phyloP scores from a whole-genome alignment of 1,140 invertebrate genomes.

The Nylanderia fulva region DNA sequence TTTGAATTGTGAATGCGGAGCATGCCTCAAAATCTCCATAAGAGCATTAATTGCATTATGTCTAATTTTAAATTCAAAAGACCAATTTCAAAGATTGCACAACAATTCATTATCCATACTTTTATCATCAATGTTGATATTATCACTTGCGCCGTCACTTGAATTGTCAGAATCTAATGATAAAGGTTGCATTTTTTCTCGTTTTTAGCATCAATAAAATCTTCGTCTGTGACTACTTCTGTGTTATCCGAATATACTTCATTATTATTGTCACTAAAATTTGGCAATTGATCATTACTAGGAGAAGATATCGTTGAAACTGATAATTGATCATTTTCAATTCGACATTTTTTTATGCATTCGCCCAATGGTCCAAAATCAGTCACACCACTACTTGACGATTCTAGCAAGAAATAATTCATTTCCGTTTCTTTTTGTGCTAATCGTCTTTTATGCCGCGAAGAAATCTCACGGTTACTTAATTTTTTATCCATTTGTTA shows the following conservation, averaged over 20 bases:
- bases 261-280: neutral
- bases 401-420: slow-evolving; percentile 5
- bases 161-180: neutral
- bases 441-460: slow-evolving; percentile 16
- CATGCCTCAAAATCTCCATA: neutral
- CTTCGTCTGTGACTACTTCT: neutral
- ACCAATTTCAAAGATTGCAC: slow-evolving; percentile 6
- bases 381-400: neutral
- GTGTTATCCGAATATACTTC: neutral
- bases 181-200: slow-evolving; percentile 8
- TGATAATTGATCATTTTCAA: slow-evolving; percentile 8
- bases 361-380: neutral
- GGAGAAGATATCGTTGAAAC: neutral
- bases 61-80: slow-evolving; percentile 16
- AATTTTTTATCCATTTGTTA: neutral
- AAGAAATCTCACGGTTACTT: slow-evolving; percentile 10
- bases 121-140: slow-evolving; percentile 8
- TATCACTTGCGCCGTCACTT: neutral
- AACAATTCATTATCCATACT: slow-evolving; percentile 20
- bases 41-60: slow-evolving; percentile 27
- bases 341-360: neutral
- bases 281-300: neutral
- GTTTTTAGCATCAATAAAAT: neutral
- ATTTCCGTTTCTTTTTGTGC: slow-evolving; percentile 23
- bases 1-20: slow-evolving; percentile 18